Base-by-base conservation (phyloP, 2,797 vertebrate species). In the Xyrichtys novacula region DNA sequence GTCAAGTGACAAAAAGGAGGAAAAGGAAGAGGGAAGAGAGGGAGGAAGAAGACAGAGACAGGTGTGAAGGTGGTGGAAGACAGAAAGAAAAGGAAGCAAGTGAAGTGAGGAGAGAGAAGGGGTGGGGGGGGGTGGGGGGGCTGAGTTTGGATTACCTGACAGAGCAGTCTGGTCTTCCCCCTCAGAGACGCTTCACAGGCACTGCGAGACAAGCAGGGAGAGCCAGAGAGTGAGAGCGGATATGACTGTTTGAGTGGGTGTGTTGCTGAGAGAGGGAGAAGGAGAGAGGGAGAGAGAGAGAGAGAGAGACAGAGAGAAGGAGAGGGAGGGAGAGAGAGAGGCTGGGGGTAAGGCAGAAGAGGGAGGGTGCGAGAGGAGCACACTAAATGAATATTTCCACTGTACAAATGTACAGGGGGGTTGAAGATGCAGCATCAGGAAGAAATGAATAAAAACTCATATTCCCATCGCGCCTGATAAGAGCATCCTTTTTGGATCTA, bases 191-290 rank as follows among this genome's bases (percentile, higher is more conserved):
- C 89, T 91, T 91, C 91, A 91, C 89, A 92, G 88, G 76, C 90
- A 90, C 90, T 92, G 89, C 78, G 89, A 92, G 89, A 90, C 90
- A 79, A 88, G 88, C 85, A 91, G 85, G 83, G 84, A 92, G 87
- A 90, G 86, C 74, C 83, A 88, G 84, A 89, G 89, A 91, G 90
- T 80, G 84, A 86, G 91, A 92, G 87, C 85, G 88, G 89, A 91
- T 92, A 89, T 91, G 89, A 89, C 85, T 90, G 83, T 90, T 86
- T 92, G 91, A 90, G 91, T 91, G 89, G 90, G 91, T 91, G 91
- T 91, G 88, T 87, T 89, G 85, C 76, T 3, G 78, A 84, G 82
- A 83, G 78, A 68, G 70, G 36, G 74, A 62, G 74, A 84, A 83
- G 62, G 71, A 62, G 65, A 81, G 77, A 76, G 81, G 39, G 34